Evolutionary conservation across 30 jellyfish, hydroid and myxozoan genomes (phyloP), one percentile per base, ranked within the genome.

Genomic region (Aurelia sp.): DNA sequence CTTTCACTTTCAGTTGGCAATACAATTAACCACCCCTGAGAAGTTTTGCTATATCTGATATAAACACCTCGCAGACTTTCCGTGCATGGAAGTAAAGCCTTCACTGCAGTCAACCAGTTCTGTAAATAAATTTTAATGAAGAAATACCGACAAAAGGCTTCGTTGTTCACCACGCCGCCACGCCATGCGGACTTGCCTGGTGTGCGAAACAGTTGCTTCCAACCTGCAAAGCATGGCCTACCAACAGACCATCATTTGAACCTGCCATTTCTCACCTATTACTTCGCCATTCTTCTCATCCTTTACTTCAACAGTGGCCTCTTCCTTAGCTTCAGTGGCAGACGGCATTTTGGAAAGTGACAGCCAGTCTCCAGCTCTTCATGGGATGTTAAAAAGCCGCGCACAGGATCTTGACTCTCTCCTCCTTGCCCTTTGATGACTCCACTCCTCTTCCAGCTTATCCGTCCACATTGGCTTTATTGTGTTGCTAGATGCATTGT

Each of bases 311-410:
- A 51, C 86, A 17, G 65, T 71, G 59, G 77, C 74, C 61, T 86
- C 85, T 74, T 86, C 95, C 16, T 53, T 71, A 74, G 78, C 95
- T 75, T 86, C 95, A 60, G 95, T 70, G 95, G 95, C 82, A 41
- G 95, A 72, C 71, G 95, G 86, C 95, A 86, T 86, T 18, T 63
- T 76, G 89, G 20, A 74, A 89, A 71, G 62, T 44, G 52, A 72
- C 55, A 62, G 88, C 95, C 91, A 16, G 85, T 71, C 66, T 18
- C 83, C 90, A 80, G 82, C 82, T 66, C 77, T 74, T 67, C 85
- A 60, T 72, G 55, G 30, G 91, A 63, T 82, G 91, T 82, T 75
- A 35, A 59, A 12, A 27, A 19, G 85, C 91, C 81, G 66, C 91
- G 22, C 91, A 69, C 88, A 71, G 57, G 91, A 35, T 82, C 91